These are phyloP conservation scores for Ictalurus furcatus DNA, from an alignment of 2,113 vertebrate genomes.

Conservation along the genomic window DNA sequence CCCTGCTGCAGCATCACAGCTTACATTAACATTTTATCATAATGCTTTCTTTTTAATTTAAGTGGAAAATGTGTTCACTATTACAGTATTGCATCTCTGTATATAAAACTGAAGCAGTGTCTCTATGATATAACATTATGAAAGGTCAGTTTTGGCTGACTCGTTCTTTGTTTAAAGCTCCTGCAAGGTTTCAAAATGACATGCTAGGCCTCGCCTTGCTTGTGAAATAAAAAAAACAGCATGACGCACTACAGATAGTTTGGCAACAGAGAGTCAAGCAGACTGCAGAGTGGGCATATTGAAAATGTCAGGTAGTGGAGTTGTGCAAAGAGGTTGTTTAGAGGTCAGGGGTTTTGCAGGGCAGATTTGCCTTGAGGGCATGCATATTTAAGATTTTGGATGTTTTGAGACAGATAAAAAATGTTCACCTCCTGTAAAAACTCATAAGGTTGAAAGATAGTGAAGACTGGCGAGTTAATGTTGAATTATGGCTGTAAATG, in stretches of 20 bases:
- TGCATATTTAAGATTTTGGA: neutral
- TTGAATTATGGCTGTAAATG: neutral
- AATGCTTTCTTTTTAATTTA: neutral
- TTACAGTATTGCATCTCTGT: neutral
- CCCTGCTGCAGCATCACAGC: neutral
- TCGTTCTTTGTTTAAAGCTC: neutral
- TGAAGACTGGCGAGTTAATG: neutral
- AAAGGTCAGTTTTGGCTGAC: neutral
- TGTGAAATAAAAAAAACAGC: constrained; percentile 51
- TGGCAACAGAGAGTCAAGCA: constrained; percentile 4
- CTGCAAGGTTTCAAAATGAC: constrained; percentile 19
- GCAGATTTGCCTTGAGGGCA: neutral
- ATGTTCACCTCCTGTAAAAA: neutral
- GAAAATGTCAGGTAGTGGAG: neutral
- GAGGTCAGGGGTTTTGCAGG: constrained; percentile 25
- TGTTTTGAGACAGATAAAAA: neutral
- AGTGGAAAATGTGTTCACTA: neutral
- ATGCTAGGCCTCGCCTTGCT: constrained; percentile 22
- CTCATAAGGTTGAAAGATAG: neutral
- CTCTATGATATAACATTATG: neutral
- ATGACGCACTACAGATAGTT: constrained; percentile 22
- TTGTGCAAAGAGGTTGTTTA: neutral
- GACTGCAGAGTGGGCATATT: constrained; percentile 6
- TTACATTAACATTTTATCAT: neutral
- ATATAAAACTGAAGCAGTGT: neutral